Conservation (phyloP, 64 coral and sea anemone genomes). For the Dendronephthya gigantea region DNA sequence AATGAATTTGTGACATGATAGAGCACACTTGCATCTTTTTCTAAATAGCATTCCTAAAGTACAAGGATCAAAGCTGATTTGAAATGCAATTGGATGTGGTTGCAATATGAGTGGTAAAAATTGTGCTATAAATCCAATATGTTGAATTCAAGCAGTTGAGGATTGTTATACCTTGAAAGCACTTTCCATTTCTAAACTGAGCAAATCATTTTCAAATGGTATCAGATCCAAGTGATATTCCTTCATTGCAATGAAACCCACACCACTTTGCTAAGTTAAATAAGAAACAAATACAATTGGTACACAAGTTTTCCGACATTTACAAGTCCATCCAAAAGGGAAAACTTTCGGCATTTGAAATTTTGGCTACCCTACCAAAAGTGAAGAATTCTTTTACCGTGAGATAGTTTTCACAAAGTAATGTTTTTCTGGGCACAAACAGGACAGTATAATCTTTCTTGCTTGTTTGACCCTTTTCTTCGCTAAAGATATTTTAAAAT, state of each 20-base stretch:
- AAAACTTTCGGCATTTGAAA: too few relatives aligned
- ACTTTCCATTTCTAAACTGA: slow-evolving; percentile 88
- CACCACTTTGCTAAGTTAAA: slow-evolving; percentile 46
- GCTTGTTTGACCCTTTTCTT: slow-evolving; percentile 51
- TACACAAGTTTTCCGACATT: too few relatives aligned
- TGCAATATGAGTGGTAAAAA: too few relatives aligned
- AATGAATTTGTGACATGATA: slow-evolving; percentile 94
- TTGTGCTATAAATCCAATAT: too few relatives aligned
- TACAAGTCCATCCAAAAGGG: too few relatives aligned
- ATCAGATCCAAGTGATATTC: slow-evolving; percentile 91
- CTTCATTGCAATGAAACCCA: slow-evolving; percentile 68
- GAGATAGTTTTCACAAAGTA: slow-evolving; percentile 70
- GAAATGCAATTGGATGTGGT: background rate
- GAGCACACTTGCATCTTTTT: slow-evolving; percentile 72
- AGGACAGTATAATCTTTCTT: slow-evolving; percentile 85
- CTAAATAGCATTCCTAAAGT: slow-evolving; percentile 81
- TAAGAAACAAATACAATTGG: background rate
- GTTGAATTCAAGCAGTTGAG: too few relatives aligned
- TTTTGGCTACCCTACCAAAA: slow-evolving; percentile 14
- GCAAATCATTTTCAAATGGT: slow-evolving; percentile 79
- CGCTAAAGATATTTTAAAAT: slow-evolving; percentile 15
- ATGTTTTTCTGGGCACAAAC: slow-evolving; percentile 88
- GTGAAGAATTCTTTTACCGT: slow-evolving; percentile 10
- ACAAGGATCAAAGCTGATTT: background rate
- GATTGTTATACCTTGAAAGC: slow-evolving; percentile 99